A percentile compares a stretch with the other conserved stretches of the same genome.
Conservation (phyloP, 2,113 vertebrate genomes). For the Pavo muticus region DNA sequence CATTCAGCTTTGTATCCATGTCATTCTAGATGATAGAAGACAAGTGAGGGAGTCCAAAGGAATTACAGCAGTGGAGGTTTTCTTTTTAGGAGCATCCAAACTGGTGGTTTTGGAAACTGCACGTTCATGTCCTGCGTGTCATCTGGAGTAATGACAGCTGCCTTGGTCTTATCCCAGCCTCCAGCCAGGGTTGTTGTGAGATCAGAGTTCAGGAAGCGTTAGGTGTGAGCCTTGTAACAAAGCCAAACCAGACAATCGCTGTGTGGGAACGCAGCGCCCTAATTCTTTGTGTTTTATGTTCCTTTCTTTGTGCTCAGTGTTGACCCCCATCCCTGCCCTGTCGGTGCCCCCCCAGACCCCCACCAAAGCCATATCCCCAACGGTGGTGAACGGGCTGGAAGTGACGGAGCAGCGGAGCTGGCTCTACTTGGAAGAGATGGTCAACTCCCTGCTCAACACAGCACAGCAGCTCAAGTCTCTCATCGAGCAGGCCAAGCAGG, state of each 20-base stretch:
- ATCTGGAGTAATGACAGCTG: neutral
- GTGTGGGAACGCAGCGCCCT: neutral
- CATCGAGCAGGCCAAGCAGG: slow-evolving; percentile 91
- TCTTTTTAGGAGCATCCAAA: neutral
- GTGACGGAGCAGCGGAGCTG: slow-evolving; percentile 86
- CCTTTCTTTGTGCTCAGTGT: slow-evolving; percentile 72
- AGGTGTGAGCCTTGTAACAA: neutral
- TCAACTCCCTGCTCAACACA: slow-evolving; percentile 89
- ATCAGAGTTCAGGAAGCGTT: neutral
- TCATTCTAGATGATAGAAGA: neutral
- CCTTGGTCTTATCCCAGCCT: neutral
- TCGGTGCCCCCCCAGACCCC: slow-evolving; percentile 84
- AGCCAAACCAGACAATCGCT: rapidly evolving
- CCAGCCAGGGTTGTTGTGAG: neutral
- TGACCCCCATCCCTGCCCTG: slow-evolving; percentile 90
- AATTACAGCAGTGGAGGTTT: neutral
- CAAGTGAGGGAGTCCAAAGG: neutral
- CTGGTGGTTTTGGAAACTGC: neutral
- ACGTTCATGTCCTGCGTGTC: neutral
- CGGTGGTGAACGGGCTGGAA: slow-evolving; percentile 84
- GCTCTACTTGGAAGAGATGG: slow-evolving; percentile 94
- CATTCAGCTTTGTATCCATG: neutral
- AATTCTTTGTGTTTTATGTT: neutral
- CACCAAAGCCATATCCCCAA: slow-evolving; percentile 79
- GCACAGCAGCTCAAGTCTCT: slow-evolving; percentile 93